phyloP scores from a whole-genome alignment of 2,797 vertebrate species.

The Glyptemys insculpta region DNA sequence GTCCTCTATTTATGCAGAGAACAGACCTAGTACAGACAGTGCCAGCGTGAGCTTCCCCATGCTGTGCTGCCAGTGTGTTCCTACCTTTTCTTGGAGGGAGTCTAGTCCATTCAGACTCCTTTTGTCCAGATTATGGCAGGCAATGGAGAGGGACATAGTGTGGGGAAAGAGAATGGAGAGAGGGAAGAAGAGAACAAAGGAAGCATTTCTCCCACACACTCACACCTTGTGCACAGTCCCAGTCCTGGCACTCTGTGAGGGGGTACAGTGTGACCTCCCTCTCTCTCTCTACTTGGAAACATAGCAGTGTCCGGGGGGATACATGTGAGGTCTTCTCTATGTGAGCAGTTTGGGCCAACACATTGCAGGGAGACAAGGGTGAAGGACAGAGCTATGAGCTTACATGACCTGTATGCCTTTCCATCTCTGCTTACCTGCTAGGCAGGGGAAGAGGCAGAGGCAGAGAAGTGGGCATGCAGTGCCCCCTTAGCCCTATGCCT shows the following conservation, averaged over 20 bases:
- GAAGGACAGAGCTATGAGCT: neutral
- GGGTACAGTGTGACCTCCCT: neutral
- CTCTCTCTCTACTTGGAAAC: neutral
- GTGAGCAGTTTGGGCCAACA: neutral
- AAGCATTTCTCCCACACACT: neutral
- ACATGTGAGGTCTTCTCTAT: neutral
- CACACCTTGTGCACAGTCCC: neutral
- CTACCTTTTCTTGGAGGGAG: neutral
- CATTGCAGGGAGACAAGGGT: neutral
- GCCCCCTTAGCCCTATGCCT: neutral
- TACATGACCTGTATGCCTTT: too few species aligned
- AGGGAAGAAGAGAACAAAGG: neutral
- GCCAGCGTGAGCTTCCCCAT: neutral
- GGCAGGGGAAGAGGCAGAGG: neutral
- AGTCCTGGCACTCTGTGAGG: neutral
- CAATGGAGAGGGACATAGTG: neutral
- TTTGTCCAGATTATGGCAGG: accelerated
- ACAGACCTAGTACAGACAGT: neutral
- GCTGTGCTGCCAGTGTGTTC: neutral
- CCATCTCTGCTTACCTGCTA: neutral
- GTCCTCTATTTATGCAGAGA: neutral
- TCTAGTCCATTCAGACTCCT: neutral
- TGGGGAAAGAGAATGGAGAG: neutral
- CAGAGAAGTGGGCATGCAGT: neutral
- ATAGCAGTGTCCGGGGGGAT: neutral